Base-by-base conservation (phyloP, 2,113 vertebrate genomes). In the Oceanodroma tethys region DNA sequence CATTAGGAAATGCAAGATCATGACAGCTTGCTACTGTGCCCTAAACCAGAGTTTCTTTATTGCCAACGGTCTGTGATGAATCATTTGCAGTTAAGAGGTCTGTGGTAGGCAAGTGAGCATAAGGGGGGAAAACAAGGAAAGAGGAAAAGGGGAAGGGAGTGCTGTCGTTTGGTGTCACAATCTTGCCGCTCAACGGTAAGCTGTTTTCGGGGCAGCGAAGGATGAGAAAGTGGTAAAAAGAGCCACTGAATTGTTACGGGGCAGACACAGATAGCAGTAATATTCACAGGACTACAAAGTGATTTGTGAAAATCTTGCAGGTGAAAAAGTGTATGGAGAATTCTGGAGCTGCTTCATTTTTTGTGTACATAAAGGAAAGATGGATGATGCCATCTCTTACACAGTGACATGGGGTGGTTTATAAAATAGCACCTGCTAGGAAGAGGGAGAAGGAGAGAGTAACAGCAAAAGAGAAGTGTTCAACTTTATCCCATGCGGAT, bases 61-160 rank as follows among this genome's bases (percentile, higher is more conserved):
- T 87, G 93, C 92, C 47, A 96, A 71, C 71, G 38, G 88, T 73
- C 75, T 91, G 10, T 20, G 74, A 55, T 97, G 95, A 97, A 83
- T 97, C 91, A 83, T 73, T 65, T 53, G 63, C 87, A 63, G 21
- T 86, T 90, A 70, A 18, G 62, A 72, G 30, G 45, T 56, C 59
- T 96, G 89, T 95, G 89, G 89, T 86, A 59, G 82, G 59, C 86
- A n/a, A 94, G 65, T 40, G 89, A 55, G 62, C 89, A 66, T 18
- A 53, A 62, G 40, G 76, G 84, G 47, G 48, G 67, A 76, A 70
- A 92, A 62, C 36, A 29, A 59, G 81, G 86, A 29, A 72, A 59
- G 79, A 62, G 84, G 48, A 85, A 93, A 96, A 92, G 48, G 62
- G 74, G 91, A 89, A 97, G 84, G 71, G 91, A 80, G 62, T 48